These are phyloP conservation scores for Phrixothrix hirtus DNA, from an alignment of 2,888 invertebrate species.

Conservation along the genomic window DNA sequence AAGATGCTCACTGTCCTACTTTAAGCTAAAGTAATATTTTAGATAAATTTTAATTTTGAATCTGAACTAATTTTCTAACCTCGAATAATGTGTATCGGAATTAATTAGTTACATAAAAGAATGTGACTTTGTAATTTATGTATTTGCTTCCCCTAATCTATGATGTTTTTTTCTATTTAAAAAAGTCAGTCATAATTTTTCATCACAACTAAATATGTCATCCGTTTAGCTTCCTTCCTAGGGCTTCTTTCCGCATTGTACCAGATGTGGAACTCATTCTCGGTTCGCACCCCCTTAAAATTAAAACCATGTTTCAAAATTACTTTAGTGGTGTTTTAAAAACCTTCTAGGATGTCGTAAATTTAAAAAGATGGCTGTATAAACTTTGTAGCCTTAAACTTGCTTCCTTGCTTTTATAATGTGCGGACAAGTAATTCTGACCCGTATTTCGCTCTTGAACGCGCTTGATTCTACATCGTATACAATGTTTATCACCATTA, in stretches of 20 bases:
- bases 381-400: conserved; percentile 52
- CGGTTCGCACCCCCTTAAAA: conserved; percentile 48
- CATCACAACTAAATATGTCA: conserved; percentile 32
- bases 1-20: conserved; percentile 7
- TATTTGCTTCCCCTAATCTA: conserved; percentile 1
- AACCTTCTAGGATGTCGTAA: conserved; percentile 55
- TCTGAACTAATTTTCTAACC: no score
- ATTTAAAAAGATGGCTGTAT: conserved; percentile 56
- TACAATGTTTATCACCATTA: conserved; percentile 59
- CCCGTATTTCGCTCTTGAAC: conserved; percentile 40
- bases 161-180: conserved; percentile 7
- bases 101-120: no score
- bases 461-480: conserved; percentile 50
- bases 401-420: conserved; percentile 41
- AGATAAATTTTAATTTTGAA: no score
- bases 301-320: conserved; percentile 57
- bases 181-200: conserved; percentile 25
- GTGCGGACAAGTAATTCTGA: conserved; percentile 37
- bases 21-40: no score
- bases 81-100: no score
- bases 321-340: conserved; percentile 56
- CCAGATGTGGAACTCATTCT: conserved; percentile 31
- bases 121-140: conserved; percentile 4
- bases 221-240: conserved; percentile 30
- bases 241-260: conserved; percentile 30